phyloP scores from a whole-genome alignment of 1,140 invertebrate genomes.

The Drosophila cardini region DNA sequence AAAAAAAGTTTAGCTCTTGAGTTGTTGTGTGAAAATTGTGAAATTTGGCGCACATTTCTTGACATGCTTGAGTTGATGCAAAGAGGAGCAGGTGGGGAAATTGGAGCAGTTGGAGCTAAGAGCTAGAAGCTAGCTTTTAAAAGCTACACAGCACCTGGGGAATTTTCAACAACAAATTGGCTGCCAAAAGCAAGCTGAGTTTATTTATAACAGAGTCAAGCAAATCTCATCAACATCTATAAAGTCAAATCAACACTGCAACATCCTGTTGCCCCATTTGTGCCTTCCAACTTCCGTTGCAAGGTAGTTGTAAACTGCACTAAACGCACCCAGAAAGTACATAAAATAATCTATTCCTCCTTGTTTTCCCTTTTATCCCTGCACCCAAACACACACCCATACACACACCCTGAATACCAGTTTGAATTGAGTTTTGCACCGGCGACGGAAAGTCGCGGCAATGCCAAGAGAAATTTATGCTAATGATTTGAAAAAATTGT shows the following conservation, averaged over 20 bases:
- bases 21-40: slow-evolving; percentile 37
- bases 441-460: slow-evolving; percentile 45
- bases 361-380: neutral
- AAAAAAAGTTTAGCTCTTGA: slow-evolving; percentile 19
- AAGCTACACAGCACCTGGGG: slow-evolving; percentile 17
- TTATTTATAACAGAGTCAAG: slow-evolving; percentile 62
- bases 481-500: slow-evolving; percentile 70
- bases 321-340: neutral
- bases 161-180: slow-evolving; percentile 52
- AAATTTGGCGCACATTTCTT: slow-evolving; percentile 19
- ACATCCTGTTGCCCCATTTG: slow-evolving; percentile 45
- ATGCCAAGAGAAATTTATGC: slow-evolving; percentile 71
- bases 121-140: neutral
- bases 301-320: slow-evolving; percentile 2
- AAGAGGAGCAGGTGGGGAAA: neutral
- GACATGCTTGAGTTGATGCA: slow-evolving; percentile 12
- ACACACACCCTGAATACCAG: neutral
- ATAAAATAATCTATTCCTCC: slow-evolving; percentile 19
- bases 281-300: slow-evolving; percentile 28
- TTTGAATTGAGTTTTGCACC: neutral
- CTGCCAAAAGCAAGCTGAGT: slow-evolving; percentile 40
- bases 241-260: slow-evolving; percentile 58
- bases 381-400: neutral
- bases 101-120: neutral
- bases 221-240: slow-evolving; percentile 69